A percentile compares a stretch with the other conserved stretches of the same genome.
Evolutionary conservation across 2,888 invertebrate genomes (phyloP).

Genomic region (Mamestra brassicae): DNA sequence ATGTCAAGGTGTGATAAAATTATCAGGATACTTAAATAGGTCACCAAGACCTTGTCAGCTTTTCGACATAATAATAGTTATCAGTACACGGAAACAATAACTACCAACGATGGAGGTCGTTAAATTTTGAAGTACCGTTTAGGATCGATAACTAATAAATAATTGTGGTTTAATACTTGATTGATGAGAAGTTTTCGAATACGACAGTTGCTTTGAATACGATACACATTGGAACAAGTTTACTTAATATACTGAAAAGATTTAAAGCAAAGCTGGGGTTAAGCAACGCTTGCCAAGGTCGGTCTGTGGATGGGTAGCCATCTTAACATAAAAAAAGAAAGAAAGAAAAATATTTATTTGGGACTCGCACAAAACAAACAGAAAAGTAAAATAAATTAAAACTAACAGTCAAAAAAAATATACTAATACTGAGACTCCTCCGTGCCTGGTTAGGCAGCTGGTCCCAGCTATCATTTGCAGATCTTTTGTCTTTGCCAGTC

Average conservation of each 20-base stretch:
- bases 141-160: slow-evolving; percentile 22
- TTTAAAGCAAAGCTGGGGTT: no score
- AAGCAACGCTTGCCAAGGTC: no score
- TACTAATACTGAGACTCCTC: no score
- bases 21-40: neutral
- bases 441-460: no score
- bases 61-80: neutral
- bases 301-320: no score
- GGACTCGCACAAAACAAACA: no score
- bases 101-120: slow-evolving; percentile 14
- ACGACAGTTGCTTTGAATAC: neutral
- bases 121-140: slow-evolving; percentile 13
- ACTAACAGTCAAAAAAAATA: no score
- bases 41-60: neutral
- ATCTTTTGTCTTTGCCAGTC: no score
- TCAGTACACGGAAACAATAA: slow-evolving; percentile 1
- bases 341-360: no score
- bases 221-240: neutral
- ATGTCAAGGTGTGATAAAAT: neutral
- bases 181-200: slow-evolving; percentile 15
- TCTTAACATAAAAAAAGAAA: no score
- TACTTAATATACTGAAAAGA: neutral
- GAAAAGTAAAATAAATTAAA: no score
- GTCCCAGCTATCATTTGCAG: no score
- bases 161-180: neutral